phyloP scores from a whole-genome alignment of 1,140 invertebrate genomes.

The Chironomus tepperi region DNA sequence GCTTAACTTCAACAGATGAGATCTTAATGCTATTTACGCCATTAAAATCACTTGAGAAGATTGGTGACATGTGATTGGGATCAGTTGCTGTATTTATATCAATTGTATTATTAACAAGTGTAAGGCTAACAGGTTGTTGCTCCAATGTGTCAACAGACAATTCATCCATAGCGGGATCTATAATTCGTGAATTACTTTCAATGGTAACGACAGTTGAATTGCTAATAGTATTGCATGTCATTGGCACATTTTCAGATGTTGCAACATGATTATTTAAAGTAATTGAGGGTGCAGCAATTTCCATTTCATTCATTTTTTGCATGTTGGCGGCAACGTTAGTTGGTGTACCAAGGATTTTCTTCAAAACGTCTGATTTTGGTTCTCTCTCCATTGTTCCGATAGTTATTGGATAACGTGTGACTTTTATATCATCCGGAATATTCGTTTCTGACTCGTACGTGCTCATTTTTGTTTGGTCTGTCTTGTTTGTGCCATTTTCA shows the following conservation, averaged over 20 bases:
- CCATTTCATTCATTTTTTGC: not conserved
- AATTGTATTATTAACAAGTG: not conserved
- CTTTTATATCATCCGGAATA: constrained; percentile 50
- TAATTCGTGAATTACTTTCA: not conserved
- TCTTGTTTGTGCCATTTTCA: not conserved
- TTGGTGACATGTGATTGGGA: constrained; percentile 26
- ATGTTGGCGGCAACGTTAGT: not conserved
- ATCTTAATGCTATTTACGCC: constrained; percentile 26
- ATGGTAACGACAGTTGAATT: not conserved
- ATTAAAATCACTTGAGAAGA: constrained; percentile 23
- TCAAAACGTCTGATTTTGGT: constrained; percentile 47
- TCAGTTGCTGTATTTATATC: constrained; percentile 17
- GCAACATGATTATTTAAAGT: not conserved
- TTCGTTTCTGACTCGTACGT: constrained; percentile 43
- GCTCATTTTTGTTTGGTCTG: constrained; percentile 31
- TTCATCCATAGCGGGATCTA: not conserved
- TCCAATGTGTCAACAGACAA: not conserved
- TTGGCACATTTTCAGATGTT: constrained; percentile 2
- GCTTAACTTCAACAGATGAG: constrained; percentile 23
- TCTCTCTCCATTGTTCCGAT: constrained; percentile 44
- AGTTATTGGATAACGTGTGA: constrained; percentile 43
- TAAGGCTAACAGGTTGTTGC: constrained; percentile 22
- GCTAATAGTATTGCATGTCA: not conserved
- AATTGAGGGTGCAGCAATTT: not conserved
- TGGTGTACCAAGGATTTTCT: constrained; percentile 41